phyloP scores from a whole-genome alignment of 2,797 vertebrate species.

The Gymnodraco acuticeps region DNA sequence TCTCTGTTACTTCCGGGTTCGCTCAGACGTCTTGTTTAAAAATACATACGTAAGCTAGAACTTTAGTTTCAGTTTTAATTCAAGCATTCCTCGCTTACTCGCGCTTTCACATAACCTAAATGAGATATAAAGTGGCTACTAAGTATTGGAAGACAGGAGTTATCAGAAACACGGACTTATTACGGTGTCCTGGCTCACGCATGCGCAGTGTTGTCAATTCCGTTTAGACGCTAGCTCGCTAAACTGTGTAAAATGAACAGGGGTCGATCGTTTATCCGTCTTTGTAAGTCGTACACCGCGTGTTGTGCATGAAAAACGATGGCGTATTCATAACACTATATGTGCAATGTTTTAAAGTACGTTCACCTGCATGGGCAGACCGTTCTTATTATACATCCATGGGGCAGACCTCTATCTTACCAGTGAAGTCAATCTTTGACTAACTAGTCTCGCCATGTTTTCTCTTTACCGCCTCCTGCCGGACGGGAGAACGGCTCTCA shows the following conservation, averaged over 20 bases:
- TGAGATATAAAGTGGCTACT: neutral
- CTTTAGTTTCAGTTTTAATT: neutral
- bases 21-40: neutral
- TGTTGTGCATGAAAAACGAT: fast-evolving
- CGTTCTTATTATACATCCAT: too few relatives aligned
- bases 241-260: neutral
- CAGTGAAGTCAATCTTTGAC: conserved; percentile 36
- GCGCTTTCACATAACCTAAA: neutral
- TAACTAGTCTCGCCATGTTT: neutral
- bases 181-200: neutral
- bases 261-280: neutral
- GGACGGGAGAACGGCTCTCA: conserved; percentile 40
- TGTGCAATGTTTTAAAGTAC: neutral
- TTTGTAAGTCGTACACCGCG: fast-evolving
- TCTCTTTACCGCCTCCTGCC: conserved; percentile 20
- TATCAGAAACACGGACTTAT: neutral
- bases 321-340: fast-evolving
- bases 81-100: neutral
- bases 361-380: fast-evolving
- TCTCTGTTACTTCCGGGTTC: conserved; percentile 53
- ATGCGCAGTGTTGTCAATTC: neutral
- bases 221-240: neutral
- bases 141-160: too few relatives aligned
- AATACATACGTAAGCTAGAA: fast-evolving
- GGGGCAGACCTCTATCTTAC: conserved; percentile 13